Base-by-base conservation (phyloP, 2,888 invertebrate genomes). In the Pterobdella sp. region DNA sequence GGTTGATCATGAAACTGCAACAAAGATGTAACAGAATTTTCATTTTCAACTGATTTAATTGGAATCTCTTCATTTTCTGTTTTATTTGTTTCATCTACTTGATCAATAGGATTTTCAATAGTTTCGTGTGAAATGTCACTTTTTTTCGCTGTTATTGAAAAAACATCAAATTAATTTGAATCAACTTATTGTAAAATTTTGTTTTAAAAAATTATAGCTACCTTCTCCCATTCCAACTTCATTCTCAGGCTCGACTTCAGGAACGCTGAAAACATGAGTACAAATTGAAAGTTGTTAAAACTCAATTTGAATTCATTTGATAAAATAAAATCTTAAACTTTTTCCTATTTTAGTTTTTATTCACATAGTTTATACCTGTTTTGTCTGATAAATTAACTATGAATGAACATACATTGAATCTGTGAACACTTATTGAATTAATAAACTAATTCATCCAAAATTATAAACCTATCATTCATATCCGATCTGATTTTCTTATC, bases 391-490 rank as follows among this genome's bases (percentile, higher is more conserved):
- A 56, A 26, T 56, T 26, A 22, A n/a, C 26, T 56, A 26, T 18
- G 26, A 56, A 56, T 56, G 18, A 56, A 22, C 3, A 26, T 56
- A 56, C 18, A 22, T 26, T 14, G 42, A 42, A 42, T 42, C 42
- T 42, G 18, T 7, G n/a, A n/a, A n/a, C n/a, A 18, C 60, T 56
- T 4, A 3, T 26, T 3, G 14, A 22, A 56, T 56, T 56, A 22
- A 56, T 26, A 56, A 42, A 42, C 18, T 26, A 56, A 56, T 26
- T 56, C n/a, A 4, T 4, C 4, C 26, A 18, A 56, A 56, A 56
- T 56, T 56, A 56, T 56, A 56, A 56, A 56, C 60, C 60, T 56
- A 56, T 22, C 26, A 26, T 26, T 56, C 60, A 56, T 56, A 56
- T 56, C 60, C 60, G 60, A 56, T 26, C 4, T 4, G 60, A 56